Conservation (phyloP, 2,888 invertebrate genomes). For the Andrena camellia region DNA sequence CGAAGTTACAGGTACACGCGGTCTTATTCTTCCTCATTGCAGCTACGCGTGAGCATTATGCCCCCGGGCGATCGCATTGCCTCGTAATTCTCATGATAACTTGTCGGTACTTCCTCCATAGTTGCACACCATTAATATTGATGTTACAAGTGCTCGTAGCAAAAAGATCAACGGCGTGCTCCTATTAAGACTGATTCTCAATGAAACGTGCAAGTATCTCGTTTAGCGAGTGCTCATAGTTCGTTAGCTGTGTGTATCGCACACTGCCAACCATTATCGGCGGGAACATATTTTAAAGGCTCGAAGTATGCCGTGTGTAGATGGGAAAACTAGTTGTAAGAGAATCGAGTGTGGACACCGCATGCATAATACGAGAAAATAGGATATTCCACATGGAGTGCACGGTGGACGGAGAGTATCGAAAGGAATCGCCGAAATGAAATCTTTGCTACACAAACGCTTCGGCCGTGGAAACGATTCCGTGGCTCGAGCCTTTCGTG, state of each 20-base stretch:
- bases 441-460: not conserved
- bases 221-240: not conserved
- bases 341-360: not conserved
- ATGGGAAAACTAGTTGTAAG: not conserved
- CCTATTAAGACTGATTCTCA: not conserved
- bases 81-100: constrained; percentile 2
- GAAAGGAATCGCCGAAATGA: not conserved
- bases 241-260: not conserved
- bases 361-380: not conserved
- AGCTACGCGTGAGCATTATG: constrained; percentile 16
- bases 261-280: not conserved
- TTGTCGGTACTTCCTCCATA: not conserved
- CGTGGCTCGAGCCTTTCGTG: not conserved
- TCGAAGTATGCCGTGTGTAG: not conserved
- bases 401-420: not conserved
- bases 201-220: constrained; percentile 5
- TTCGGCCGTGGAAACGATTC: not conserved
- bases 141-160: not conserved
- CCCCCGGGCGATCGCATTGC: constrained; percentile 5
- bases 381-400: not conserved
- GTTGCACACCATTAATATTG: not conserved
- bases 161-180: constrained; percentile 3
- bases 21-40: constrained; percentile 44
- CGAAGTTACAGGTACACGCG: constrained; percentile 56
- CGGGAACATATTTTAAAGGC: not conserved